These are phyloP conservation scores for Eupelmus urozonus DNA, from an alignment of 2,888 invertebrate species.

Conservation along the genomic window DNA sequence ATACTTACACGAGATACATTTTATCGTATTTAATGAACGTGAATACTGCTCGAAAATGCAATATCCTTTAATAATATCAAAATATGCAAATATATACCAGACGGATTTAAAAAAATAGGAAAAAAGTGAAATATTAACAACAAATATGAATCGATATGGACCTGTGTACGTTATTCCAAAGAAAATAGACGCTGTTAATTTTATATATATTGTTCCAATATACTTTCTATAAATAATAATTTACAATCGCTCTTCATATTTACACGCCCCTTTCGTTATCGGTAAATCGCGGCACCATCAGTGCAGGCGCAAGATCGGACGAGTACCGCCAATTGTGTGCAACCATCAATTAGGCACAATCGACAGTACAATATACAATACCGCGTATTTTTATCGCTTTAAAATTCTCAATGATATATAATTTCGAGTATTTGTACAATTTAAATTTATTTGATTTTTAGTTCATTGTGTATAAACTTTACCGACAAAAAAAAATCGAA, in stretches of 20 bases:
- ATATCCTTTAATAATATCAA: slow-evolving; percentile 27
- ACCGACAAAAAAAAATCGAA: slow-evolving; percentile 23
- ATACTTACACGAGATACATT: slow-evolving; percentile 24
- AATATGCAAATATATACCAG: not conserved
- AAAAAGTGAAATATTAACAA: not conserved
- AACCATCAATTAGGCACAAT: slow-evolving; percentile 16
- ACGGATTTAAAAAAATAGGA: slow-evolving; percentile 9
- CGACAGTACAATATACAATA: slow-evolving; percentile 1
- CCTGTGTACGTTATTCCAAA: not conserved
- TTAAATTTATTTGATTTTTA: slow-evolving; percentile 8
- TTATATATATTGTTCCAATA: not conserved
- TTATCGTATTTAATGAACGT: not conserved
- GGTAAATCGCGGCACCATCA: slow-evolving; percentile 16
- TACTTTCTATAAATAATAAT: slow-evolving; percentile 43
- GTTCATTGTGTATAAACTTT: slow-evolving; percentile 12
- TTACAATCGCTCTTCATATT: slow-evolving; percentile 44
- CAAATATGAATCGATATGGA: not conserved
- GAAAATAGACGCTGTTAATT: not conserved
- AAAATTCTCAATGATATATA: slow-evolving; percentile 28
- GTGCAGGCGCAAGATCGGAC: slow-evolving; percentile 4
- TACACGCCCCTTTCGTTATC: slow-evolving; percentile 32
- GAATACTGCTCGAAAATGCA: slow-evolving; percentile 36
- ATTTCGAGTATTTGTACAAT: slow-evolving; percentile 11
- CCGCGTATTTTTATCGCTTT: not conserved
- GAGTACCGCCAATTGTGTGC: slow-evolving; percentile 17